Conservation (phyloP, 2,113 vertebrate species). For the Narcine bancroftii region DNA sequence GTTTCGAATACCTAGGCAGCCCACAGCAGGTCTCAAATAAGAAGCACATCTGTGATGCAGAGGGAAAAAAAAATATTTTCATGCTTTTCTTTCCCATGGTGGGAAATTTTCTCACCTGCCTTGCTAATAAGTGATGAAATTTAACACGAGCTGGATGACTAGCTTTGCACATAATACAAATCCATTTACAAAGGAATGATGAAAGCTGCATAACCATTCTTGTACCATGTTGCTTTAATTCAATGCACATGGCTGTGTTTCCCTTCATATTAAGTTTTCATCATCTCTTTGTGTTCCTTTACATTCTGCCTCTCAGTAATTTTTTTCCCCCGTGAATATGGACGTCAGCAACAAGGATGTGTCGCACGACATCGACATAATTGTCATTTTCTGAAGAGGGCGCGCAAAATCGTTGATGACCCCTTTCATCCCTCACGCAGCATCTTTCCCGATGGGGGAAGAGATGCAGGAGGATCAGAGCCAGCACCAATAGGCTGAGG, state of each 20-base stretch:
- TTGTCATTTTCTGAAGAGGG: no score
- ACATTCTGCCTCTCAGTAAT: not conserved
- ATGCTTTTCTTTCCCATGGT: conserved; percentile 24
- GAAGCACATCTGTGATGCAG: conserved; percentile 27
- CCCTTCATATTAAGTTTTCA: not conserved
- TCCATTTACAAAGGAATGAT: conserved; percentile 25
- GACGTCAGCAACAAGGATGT: no score
- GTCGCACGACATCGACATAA: no score
- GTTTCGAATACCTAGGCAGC: conserved; percentile 7
- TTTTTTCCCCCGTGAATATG: not conserved
- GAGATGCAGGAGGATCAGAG: no score
- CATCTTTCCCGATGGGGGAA: no score
- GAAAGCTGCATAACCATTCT: conserved; percentile 29
- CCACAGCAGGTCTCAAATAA: not conserved
- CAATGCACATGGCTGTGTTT: not conserved
- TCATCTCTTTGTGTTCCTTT: not conserved
- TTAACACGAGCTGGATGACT: conserved; percentile 29
- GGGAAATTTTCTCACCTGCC: conserved; percentile 33
- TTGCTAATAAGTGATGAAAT: conserved; percentile 35
- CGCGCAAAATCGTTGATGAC: no score
- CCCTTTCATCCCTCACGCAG: no score
- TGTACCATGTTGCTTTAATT: not conserved
- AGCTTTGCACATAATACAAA: conserved; percentile 27
- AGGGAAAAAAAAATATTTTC: conserved; percentile 10
- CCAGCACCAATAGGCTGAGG: no score